Conservation (phyloP, 2,797 vertebrate species). For the Nothura maculosa region DNA sequence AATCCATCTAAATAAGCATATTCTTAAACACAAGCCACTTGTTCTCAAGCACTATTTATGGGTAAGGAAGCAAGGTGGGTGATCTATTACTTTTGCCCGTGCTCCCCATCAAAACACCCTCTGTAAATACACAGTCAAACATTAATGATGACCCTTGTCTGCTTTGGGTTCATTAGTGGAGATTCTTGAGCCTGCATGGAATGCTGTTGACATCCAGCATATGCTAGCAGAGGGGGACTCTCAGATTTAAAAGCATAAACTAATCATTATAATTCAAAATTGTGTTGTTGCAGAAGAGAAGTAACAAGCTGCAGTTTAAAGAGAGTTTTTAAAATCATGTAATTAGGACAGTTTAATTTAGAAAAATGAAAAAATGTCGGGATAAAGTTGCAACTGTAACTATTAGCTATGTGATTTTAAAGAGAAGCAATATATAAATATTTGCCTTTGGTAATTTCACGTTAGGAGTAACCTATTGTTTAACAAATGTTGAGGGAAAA, state of each 20-base stretch:
- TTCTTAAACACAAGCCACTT: conserved; percentile 34
- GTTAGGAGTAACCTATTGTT: neutral
- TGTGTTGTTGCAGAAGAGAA: neutral
- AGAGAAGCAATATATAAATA: neutral
- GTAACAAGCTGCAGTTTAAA: conserved; percentile 18
- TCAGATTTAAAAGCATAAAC: conserved; percentile 18
- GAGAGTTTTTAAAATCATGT: conserved; percentile 8
- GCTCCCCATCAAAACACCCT: conserved; percentile 12
- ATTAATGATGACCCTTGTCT: conserved; percentile 58
- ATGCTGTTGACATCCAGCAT: conserved; percentile 42
- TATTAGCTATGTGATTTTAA: conserved; percentile 30
- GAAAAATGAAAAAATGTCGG: neutral
- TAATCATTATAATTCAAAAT: conserved; percentile 12
- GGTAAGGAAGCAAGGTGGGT: conserved; percentile 72
- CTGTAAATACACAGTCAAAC: conserved; percentile 62
- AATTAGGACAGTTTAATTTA: neutral
- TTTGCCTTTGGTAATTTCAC: neutral
- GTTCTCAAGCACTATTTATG: conserved; percentile 58
- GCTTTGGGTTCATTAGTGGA: conserved; percentile 36
- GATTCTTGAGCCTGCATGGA: conserved; percentile 7
- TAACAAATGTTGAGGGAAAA: neutral
- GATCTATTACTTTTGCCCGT: conserved; percentile 63
- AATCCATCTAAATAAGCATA: neutral
- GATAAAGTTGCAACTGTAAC: neutral
- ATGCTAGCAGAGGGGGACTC: neutral